Conservation (phyloP, 2,797 vertebrate genomes). For the Trematomus bernacchii region DNA sequence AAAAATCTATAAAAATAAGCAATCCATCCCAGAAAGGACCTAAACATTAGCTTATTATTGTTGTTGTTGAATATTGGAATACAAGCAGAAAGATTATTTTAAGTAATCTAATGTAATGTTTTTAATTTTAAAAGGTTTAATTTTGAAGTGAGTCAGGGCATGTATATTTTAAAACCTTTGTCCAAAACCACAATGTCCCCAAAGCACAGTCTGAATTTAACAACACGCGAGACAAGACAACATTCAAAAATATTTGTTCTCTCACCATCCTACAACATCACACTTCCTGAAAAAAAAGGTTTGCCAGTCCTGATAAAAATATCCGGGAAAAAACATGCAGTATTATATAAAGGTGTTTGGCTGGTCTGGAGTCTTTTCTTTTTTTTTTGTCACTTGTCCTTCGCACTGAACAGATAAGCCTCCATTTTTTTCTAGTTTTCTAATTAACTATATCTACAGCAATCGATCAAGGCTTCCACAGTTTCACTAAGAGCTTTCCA, state of each 20-base stretch:
- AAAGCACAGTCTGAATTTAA: too few relatives aligned
- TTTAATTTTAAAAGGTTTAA: background rate
- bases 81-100: background rate
- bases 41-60: background rate
- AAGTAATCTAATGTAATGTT: too few relatives aligned
- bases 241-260: background rate
- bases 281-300: background rate
- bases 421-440: background rate
- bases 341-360: background rate
- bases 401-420: background rate
- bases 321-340: background rate
- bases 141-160: background rate
- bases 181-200: background rate
- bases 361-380: background rate
- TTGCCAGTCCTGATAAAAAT: background rate
- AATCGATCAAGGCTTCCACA: conserved; percentile 24
- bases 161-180: background rate
- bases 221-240: background rate
- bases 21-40: background rate
- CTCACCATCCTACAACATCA: background rate
- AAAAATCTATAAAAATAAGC: background rate
- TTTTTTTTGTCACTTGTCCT: background rate
- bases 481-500: conserved; percentile 3
- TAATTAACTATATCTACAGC: background rate
- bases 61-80: background rate